Evolutionary conservation across 2,888 invertebrate species (phyloP).

Genomic region (Drosophila putrida): DNA sequence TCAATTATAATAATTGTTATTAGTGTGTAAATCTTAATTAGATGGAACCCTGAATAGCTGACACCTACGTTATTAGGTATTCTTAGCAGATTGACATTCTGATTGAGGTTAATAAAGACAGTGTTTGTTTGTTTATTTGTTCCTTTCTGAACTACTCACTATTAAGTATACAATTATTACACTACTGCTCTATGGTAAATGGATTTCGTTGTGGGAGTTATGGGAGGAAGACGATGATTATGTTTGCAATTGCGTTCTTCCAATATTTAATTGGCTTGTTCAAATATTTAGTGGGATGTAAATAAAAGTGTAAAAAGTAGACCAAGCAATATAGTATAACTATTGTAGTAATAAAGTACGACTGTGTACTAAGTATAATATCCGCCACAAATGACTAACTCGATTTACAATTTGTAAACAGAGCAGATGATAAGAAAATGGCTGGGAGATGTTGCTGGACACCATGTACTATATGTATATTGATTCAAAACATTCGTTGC

Average conservation of each 20-base stretch:
- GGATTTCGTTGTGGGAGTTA: not conserved
- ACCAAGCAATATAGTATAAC: not conserved
- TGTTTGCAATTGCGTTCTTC: not conserved
- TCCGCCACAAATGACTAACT: not conserved
- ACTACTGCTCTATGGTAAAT: not conserved
- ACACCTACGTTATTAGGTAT: not conserved
- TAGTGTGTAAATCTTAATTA: too few species aligned
- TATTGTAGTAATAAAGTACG: not conserved
- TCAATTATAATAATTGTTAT: too few species aligned
- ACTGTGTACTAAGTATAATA: not conserved
- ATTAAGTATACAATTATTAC: not conserved
- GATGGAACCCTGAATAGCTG: too few species aligned
- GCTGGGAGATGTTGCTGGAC: not conserved
- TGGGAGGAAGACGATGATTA: not conserved
- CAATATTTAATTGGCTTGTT: not conserved
- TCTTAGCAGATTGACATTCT: not conserved
- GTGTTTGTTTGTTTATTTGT: not conserved
- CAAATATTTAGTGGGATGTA: constrained; percentile 1
- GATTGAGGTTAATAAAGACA: not conserved
- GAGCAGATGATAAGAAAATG: not conserved
- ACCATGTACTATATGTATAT: not conserved
- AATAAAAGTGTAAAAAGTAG: not conserved
- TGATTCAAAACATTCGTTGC: not conserved
- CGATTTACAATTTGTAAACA: not conserved
- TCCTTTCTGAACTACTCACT: not conserved